Evolutionary conservation across 1,140 invertebrate genomes (phyloP).

Genomic region (Sycophaga agraensis): DNA sequence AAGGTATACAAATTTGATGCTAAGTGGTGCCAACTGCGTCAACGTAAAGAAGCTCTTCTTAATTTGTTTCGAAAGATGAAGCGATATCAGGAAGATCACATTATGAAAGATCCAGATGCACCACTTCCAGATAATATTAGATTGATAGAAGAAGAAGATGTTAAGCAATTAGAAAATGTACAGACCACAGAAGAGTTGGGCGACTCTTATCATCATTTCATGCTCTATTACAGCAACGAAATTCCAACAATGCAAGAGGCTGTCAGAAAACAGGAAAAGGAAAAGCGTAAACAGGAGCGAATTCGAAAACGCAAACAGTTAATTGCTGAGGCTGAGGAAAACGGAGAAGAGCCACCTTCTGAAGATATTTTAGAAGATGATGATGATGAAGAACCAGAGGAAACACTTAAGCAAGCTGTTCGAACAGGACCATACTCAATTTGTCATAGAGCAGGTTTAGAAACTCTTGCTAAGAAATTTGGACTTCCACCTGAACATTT

Average conservation of each 20-base stretch:
- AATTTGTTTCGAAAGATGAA: slow-evolving; percentile 90
- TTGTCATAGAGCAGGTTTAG: slow-evolving; percentile 82
- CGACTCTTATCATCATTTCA: slow-evolving; percentile 91
- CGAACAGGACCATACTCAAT: slow-evolving; percentile 85
- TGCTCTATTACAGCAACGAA: slow-evolving; percentile 88
- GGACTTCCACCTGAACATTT: slow-evolving; percentile 95
- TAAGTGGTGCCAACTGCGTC: slow-evolving; percentile 92
- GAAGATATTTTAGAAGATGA: slow-evolving; percentile 54
- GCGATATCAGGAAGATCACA: slow-evolving; percentile 82
- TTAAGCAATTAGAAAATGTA: slow-evolving; percentile 76
- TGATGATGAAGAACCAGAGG: slow-evolving; percentile 64
- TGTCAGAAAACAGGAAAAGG: slow-evolving; percentile 61
- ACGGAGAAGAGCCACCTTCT: slow-evolving; percentile 59
- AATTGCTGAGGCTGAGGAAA: slow-evolving; percentile 63
- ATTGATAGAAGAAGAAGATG: slow-evolving; percentile 82
- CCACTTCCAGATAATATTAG: slow-evolving; percentile 81
- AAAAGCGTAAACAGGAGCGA: slow-evolving; percentile 58
- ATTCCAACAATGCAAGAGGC: slow-evolving; percentile 83
- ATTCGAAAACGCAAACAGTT: slow-evolving; percentile 49
- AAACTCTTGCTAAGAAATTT: slow-evolving; percentile 85
- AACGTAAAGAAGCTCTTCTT: slow-evolving; percentile 82
- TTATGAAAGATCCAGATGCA: slow-evolving; percentile 82
- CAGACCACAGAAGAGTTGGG: slow-evolving; percentile 89
- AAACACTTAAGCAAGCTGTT: slow-evolving; percentile 79
- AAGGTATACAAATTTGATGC: slow-evolving; percentile 95